Evolutionary conservation across 2,888 invertebrate genomes (phyloP).

Genomic region (Pharmacophagus antenor): DNA sequence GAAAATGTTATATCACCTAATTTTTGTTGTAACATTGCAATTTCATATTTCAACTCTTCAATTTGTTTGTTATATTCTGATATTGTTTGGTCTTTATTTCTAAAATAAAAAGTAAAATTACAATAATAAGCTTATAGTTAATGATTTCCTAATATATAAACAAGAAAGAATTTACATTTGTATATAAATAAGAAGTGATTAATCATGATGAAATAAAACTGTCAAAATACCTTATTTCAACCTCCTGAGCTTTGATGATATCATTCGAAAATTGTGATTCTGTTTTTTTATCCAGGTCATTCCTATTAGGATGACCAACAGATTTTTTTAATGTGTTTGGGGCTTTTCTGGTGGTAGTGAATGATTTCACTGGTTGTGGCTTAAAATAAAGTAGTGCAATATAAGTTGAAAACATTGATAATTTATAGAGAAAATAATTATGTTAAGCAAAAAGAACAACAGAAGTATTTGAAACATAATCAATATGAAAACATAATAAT

Average conservation of each 20-base stretch:
- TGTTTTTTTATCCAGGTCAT: slow-evolving; percentile 39
- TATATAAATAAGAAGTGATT: neutral
- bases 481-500: too few relatives aligned
- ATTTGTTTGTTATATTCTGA: slow-evolving; percentile 68
- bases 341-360: slow-evolving; percentile 44
- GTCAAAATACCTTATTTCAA: slow-evolving; percentile 64
- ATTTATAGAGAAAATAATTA: neutral
- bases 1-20: slow-evolving; percentile 36
- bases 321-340: slow-evolving; percentile 50
- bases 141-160: too few relatives aligned
- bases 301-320: slow-evolving; percentile 33
- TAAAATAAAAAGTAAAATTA: slow-evolving; percentile 39
- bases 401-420: neutral
- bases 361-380: slow-evolving; percentile 60
- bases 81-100: slow-evolving; percentile 72
- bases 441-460: neutral
- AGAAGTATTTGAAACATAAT: slow-evolving; percentile 1
- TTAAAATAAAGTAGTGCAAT: slow-evolving; percentile 38
- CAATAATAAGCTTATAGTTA: slow-evolving; percentile 6
- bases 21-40: slow-evolving; percentile 46
- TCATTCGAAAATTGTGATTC: slow-evolving; percentile 51
- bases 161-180: neutral
- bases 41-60: slow-evolving; percentile 65
- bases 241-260: slow-evolving; percentile 66
- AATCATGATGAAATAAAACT: neutral